phyloP scores from a whole-genome alignment of 1,140 invertebrate species.

The Apis dorsata region DNA sequence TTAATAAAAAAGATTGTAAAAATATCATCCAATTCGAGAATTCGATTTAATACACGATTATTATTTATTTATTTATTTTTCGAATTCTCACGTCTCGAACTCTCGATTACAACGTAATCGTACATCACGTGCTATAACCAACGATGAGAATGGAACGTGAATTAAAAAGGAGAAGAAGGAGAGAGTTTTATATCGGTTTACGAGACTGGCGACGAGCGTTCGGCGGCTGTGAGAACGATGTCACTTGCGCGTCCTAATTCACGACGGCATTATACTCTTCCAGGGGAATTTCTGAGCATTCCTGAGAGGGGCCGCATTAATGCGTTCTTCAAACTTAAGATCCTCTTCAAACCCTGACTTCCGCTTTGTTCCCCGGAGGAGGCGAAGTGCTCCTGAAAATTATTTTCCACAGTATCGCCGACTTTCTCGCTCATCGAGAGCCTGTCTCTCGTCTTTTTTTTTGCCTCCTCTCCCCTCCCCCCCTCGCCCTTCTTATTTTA shows the following conservation, averaged over 20 bases:
- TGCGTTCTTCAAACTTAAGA: constrained; percentile 47
- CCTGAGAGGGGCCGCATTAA: constrained; percentile 25
- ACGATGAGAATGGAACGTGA: too few species aligned
- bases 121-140: too few species aligned
- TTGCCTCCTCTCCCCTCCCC: neutral
- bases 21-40: too few species aligned
- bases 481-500: constrained; percentile 1
- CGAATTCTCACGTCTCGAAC: too few species aligned
- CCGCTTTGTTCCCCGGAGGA: constrained; percentile 27
- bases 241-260: constrained; percentile 39
- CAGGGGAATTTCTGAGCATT: constrained; percentile 41
- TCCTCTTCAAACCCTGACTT: constrained; percentile 33
- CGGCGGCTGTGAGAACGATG: constrained; percentile 8
- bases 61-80: too few species aligned
- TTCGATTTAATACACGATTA: too few species aligned
- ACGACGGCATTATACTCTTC: constrained; percentile 32
- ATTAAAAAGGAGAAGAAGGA: neutral
- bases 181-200: neutral
- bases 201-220: neutral
- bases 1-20: too few species aligned
- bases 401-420: constrained; percentile 21
- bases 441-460: neutral
- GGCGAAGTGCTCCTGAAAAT: constrained; percentile 28
- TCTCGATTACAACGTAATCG: too few species aligned
- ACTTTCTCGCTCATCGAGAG: neutral